These are phyloP conservation scores for Delichon dasypus DNA, from an alignment of 2,797 vertebrate species.

Conservation along the genomic window DNA sequence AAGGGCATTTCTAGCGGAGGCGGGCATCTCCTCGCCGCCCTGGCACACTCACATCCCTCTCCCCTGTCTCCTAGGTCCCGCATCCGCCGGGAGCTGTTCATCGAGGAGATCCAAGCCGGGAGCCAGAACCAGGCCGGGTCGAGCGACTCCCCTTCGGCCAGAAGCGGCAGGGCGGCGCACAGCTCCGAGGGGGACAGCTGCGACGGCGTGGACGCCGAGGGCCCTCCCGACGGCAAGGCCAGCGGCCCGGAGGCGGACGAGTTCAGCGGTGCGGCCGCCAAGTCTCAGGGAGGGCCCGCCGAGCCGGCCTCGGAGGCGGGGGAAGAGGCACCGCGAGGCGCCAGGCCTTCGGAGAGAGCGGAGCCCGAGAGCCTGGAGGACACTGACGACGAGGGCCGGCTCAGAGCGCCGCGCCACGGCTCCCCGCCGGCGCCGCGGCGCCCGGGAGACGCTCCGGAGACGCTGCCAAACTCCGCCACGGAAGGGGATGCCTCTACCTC, in stretches of 20 bases:
- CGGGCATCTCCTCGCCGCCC: accelerated
- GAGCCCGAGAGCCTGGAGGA: constrained; percentile 72
- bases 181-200: constrained; percentile 96
- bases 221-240: constrained; percentile 81
- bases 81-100: constrained; percentile 96
- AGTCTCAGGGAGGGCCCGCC: constrained; percentile 82
- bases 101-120: constrained; percentile 96
- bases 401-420: constrained; percentile 77
- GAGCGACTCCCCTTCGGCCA: constrained; percentile 90
- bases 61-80: constrained; percentile 85
- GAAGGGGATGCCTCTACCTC: constrained; percentile 86
- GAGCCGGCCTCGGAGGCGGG: constrained; percentile 71
- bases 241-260: constrained; percentile 77
- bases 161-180: constrained; percentile 83
- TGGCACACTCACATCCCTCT: background rate
- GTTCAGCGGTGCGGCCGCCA: constrained; percentile 69
- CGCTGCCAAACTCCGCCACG: constrained; percentile 72
- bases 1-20: background rate
- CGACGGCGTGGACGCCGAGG: constrained; percentile 91
- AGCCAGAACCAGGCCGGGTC: constrained; percentile 86
- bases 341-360: constrained; percentile 63
- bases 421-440: constrained; percentile 71
- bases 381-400: constrained; percentile 73
- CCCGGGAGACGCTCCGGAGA: constrained; percentile 67
- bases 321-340: constrained; percentile 75